phyloP scores from a whole-genome alignment of 2,888 invertebrate species.

The Endomychus coccineus region DNA sequence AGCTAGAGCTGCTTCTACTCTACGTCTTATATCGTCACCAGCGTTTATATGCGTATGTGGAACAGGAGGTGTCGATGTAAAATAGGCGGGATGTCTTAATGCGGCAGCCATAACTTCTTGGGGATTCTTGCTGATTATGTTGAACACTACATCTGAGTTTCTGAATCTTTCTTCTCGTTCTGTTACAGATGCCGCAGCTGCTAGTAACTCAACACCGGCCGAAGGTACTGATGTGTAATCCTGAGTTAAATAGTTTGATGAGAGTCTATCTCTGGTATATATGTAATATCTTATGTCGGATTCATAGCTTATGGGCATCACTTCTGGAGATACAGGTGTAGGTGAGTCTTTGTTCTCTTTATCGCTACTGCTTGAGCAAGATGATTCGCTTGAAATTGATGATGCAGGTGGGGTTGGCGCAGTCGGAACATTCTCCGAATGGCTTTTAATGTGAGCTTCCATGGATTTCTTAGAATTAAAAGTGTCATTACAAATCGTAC shows the following conservation, averaged over 20 bases:
- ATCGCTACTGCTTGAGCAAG: constrained; percentile 41
- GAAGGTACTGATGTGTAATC: constrained; percentile 25
- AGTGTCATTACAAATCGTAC: constrained; percentile 84
- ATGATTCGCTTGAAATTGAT: constrained; percentile 39
- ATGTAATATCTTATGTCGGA: constrained; percentile 36
- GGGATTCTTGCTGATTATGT: constrained; percentile 34
- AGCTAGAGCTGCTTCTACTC: constrained; percentile 57
- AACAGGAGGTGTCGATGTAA: constrained; percentile 29
- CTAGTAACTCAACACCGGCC: constrained; percentile 40
- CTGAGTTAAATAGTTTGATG: constrained; percentile 28
- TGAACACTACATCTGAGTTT: constrained; percentile 34
- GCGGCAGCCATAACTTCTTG: constrained; percentile 32
- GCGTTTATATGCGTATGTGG: constrained; percentile 40
- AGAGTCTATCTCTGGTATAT: constrained; percentile 32
- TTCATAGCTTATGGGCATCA: constrained; percentile 33
- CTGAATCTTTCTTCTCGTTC: constrained; percentile 36
- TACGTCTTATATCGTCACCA: constrained; percentile 51
- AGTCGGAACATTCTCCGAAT: constrained; percentile 50
- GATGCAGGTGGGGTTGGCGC: constrained; percentile 46
- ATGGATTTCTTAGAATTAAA: constrained; percentile 86
- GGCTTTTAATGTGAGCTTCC: constrained; percentile 80
- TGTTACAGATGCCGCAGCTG: constrained; percentile 43
- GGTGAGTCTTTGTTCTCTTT: constrained; percentile 47
- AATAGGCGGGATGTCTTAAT: constrained; percentile 35
- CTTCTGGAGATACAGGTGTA: constrained; percentile 23